Base-by-base conservation (phyloP, 1,140 invertebrate genomes). In the Manduca sexta region DNA sequence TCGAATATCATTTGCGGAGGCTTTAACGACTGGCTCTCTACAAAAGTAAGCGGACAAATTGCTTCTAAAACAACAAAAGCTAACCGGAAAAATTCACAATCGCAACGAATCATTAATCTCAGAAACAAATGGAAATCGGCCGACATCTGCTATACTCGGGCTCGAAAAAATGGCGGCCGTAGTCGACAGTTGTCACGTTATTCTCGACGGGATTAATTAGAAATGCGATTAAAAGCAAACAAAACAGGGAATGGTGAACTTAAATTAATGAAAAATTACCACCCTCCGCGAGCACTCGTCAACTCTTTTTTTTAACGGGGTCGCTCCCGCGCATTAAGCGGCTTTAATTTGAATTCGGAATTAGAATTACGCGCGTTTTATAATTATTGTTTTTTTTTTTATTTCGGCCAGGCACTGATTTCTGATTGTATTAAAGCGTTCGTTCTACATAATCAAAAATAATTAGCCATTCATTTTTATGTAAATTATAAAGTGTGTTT, bases 261-360 rank as follows among this genome's bases (percentile, higher is more conserved):
- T 85, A 85, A 85, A 85, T 84, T 84, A 84, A 85, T 84, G 82
- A 85, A 85, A 85, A 85, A 85, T 85, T 85, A 85, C 82, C 82
- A 85, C 82, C 82, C 80, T 81, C 78, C 55, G 77, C 69, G 80
- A 74, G 74, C 74, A 75, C 75, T 84, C 78, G 80, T 84, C 80
- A 84, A 84, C 80, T 84, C 82, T 85, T 84, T 85, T 82, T 83
- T 84, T 81, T 77, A 61, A 76, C 76, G 61, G 75, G 79, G 76
- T 83, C 82, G 79, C 82, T 83, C 74, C 78, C 80, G 82, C 80
- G 82, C 82, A 85, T 85, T 85, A 84, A 84, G 78, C 82, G 80
- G 82, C 80, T 85, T 85, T 85, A 82, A 85, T 85, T 85, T 85
- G 82, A 85, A 85, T 85, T 84, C 78, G 77, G 80, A 85, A 85